Evolutionary conservation across 1,140 invertebrate species (phyloP).

Genomic region (Drosophila chauvacae): DNA sequence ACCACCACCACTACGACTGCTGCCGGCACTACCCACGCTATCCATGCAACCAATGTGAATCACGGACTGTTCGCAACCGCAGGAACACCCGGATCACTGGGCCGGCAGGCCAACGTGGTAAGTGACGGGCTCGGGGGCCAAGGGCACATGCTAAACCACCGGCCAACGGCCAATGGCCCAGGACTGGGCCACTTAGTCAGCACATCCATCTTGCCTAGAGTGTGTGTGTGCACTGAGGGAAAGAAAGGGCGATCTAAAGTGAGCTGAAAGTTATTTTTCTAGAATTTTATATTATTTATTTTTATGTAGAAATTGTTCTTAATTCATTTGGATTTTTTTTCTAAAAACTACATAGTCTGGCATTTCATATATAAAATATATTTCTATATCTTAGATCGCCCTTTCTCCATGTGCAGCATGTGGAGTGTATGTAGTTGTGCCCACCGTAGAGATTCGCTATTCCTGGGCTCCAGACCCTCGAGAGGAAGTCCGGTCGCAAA

Average conservation of each 20-base stretch:
- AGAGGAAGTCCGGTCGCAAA: conserved; percentile 39
- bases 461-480: conserved; percentile 12
- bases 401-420: conserved; percentile 6
- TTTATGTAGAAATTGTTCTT: no score
- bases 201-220: conserved; percentile 40
- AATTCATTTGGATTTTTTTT: no score
- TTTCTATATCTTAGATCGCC: not conserved
- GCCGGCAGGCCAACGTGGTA: conserved; percentile 60
- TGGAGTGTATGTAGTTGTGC: conserved; percentile 33
- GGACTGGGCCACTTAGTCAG: conserved; percentile 43
- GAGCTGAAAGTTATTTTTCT: not conserved
- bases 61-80: conserved; percentile 19
- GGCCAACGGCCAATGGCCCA: conserved; percentile 26
- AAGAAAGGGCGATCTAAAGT: not conserved
- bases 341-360: no score
- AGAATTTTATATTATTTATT: not conserved
- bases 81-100: conserved; percentile 40
- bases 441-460: conserved; percentile 24
- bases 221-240: conserved; percentile 17
- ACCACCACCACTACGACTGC: conserved; percentile 18
- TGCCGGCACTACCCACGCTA: conserved; percentile 2
- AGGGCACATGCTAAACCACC: conserved; percentile 26
- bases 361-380: no score
- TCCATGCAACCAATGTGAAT: not conserved
- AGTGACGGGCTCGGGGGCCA: conserved; percentile 22